Evolutionary conservation across 2,888 invertebrate species (phyloP).

Genomic region (Phragmatobia fuliginosa): DNA sequence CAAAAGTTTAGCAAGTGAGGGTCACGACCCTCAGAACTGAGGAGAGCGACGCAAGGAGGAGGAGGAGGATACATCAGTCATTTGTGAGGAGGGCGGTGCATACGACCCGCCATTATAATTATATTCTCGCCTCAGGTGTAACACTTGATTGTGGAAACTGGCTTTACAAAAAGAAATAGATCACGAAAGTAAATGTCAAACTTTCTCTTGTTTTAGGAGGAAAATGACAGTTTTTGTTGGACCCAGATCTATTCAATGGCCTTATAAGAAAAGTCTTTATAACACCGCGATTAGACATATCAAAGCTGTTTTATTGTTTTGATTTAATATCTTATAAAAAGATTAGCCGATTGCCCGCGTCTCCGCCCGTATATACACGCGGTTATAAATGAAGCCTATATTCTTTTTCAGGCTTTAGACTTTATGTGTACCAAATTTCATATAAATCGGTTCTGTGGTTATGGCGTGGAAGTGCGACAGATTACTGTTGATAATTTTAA

Average conservation of each 20-base stretch:
- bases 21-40: no score
- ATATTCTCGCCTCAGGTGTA: conserved; percentile 12
- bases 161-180: conserved; percentile 16
- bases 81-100: not conserved
- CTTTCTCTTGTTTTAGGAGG: conserved; percentile 20
- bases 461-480: no score
- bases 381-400: no score
- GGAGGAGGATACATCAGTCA: conserved; percentile 13
- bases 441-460: no score
- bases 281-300: conserved; percentile 9
- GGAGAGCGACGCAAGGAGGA: no score
- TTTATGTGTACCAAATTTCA: no score
- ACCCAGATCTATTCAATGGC: conserved; percentile 10
- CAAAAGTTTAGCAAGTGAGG: no score
- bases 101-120: conserved; percentile 14
- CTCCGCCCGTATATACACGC: no score
- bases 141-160: conserved; percentile 21
- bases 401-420: no score
- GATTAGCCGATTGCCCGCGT: no score
- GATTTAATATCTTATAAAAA: not conserved
- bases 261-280: conserved; percentile 14
- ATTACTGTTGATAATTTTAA: no score
- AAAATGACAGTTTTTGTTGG: conserved; percentile 22
- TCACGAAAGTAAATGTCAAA: conserved; percentile 17
- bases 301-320: not conserved